Evolutionary conservation across 2,113 vertebrate genomes (phyloP).

Genomic region (Solea senegalensis): DNA sequence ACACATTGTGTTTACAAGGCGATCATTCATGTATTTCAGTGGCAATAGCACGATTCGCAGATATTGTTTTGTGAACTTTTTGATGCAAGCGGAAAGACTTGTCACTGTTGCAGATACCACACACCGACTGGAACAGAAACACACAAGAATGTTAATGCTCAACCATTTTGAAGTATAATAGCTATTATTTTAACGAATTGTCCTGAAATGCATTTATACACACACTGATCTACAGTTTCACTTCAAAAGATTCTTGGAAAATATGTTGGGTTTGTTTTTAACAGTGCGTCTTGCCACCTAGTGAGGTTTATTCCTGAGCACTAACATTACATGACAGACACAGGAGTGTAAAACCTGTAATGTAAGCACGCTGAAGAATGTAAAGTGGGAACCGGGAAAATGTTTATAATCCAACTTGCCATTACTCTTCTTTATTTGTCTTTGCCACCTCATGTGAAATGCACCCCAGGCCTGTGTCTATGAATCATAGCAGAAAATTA

Average conservation of each 20-base stretch:
- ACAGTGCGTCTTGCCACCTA: not conserved
- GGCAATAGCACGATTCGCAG: constrained; percentile 2
- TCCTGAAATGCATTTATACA: too few species aligned
- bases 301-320: constrained; percentile 3
- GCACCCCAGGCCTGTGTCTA: not conserved
- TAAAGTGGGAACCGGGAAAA: constrained; percentile 11
- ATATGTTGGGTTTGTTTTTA: not conserved
- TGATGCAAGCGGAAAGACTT: constrained; percentile 14
- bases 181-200: not conserved
- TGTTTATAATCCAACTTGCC: constrained; percentile 6
- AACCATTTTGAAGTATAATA: not conserved
- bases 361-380: constrained; percentile 8
- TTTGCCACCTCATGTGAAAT: constrained; percentile 1
- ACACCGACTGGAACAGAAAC: not conserved
- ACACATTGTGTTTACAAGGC: constrained; percentile 34
- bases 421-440: not conserved
- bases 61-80: constrained; percentile 34
- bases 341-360: constrained; percentile 25
- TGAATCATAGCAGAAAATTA: not conserved
- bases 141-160: not conserved
- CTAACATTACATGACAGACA: constrained; percentile 4
- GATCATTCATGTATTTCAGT: constrained; percentile 6
- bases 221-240: too few species aligned
- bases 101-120: not conserved
- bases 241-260: not conserved